Evolutionary conservation across 35 echinoderm and acorn worm species (phyloP), one percentile per base, ranked within the genome.

Genomic region (Lytechinus pictus): DNA sequence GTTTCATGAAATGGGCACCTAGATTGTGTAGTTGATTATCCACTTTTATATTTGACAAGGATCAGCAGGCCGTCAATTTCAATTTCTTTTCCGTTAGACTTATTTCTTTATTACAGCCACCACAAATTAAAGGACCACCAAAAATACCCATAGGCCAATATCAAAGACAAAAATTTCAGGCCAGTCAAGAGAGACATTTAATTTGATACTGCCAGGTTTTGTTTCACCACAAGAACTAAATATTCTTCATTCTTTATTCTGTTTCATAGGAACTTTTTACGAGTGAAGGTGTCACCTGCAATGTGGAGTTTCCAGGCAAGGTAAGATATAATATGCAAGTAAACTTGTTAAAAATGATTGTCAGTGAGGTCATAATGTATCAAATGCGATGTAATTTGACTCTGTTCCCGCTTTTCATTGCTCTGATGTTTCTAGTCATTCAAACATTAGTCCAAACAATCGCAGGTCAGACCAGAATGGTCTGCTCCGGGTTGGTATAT

Each of bases 401-500:
- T 13, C 0, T 79, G 66, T 19, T 3, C 66, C 2, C 19, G 14
- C 4, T 79, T 58, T 79, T n/a, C 66, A n/a, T 71, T 71, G 14
- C 6, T 6, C 24, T 79, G 21, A 0, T 79, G n/a, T 79, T 7
- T 8, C 3, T 79, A 24, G 19, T 79, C 66, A 6, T 14, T 79
- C 8, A n/a, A 19, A 79, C 19, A 79, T 6, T n/a, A 79, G 19
- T 79, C 3, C 6, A 19, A 90, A 10, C 12, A 3, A 93, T 93
- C 92, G 92, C 92, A 93, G 92, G 92, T 93, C 92, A 93, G 92
- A 57, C 92, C 92, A 27, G 12, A 55, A n/a, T 16, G 52, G 92
- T 93, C 92, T 93, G 92, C 92, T 93, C 92, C 92, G 53, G 92
- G 52, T 57, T 57, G 92, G 92, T 93, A 93, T 55, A n/a, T 93